A percentile compares a stretch with the other conserved stretches of the same genome.
Evolutionary conservation across 2,888 invertebrate genomes (phyloP).

Genomic region (Drosophila suboccidentalis): DNA sequence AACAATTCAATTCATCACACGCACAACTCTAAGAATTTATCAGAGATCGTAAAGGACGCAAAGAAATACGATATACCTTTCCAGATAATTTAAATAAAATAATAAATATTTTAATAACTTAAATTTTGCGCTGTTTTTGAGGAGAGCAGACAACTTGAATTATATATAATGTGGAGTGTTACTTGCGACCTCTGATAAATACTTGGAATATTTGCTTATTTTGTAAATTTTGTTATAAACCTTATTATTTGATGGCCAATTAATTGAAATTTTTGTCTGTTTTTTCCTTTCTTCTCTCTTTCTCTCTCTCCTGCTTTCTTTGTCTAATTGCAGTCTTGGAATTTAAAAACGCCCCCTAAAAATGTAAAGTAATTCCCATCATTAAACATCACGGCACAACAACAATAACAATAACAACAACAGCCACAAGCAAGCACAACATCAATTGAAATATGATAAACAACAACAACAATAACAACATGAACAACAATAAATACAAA

Average conservation of each 20-base stretch:
- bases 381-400: conserved; percentile 31
- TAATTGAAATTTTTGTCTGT: conserved; percentile 2
- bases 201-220: not conserved
- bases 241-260: not conserved
- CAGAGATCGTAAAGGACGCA: no score
- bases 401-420: conserved; percentile 21
- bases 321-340: conserved; percentile 82
- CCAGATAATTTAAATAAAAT: no score
- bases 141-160: no score
- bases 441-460: conserved; percentile 15
- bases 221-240: not conserved
- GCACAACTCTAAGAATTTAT: not conserved
- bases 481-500: conserved; percentile 4
- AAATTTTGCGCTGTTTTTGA: no score
- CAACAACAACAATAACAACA: not conserved
- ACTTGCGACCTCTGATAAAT: not conserved
- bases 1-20: not conserved
- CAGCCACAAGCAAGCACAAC: conserved; percentile 24
- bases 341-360: conserved; percentile 65
- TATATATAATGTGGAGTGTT: no score
- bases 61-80: no score
- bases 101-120: no score
- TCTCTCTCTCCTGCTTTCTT: conserved; percentile 42
- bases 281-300: not conserved
- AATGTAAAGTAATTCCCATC: conserved; percentile 28